These are phyloP conservation scores for Heliothis peltigera DNA, from an alignment of 2,888 invertebrate genomes.

Conservation along the genomic window DNA sequence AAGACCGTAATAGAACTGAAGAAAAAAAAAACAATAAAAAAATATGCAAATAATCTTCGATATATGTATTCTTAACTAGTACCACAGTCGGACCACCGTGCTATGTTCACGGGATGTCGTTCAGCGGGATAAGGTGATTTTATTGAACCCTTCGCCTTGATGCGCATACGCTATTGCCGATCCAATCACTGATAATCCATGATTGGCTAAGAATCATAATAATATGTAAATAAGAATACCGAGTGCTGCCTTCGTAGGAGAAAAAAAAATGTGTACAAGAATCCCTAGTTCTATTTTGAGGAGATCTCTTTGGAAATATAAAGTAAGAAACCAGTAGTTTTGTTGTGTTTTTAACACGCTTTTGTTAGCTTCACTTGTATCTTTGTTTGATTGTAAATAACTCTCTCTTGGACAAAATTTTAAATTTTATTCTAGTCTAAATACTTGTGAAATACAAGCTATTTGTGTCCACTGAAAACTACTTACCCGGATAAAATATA, in stretches of 20 bases:
- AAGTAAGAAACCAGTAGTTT: no score
- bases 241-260: no score
- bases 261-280: neutral
- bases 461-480: no score
- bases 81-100: constrained; percentile 5
- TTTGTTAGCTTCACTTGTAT: no score
- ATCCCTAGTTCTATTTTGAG: no score
- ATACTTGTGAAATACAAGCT: no score
- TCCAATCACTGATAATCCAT: constrained; percentile 15
- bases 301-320: no score
- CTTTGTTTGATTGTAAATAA: no score
- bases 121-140: constrained; percentile 16
- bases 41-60: neutral
- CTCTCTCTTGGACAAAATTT: no score
- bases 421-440: no score
- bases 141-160: constrained; percentile 2
- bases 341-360: no score
- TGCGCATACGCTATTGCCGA: constrained; percentile 3
- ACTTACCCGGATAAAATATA: no score
- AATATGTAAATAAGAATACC: neutral
- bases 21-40: neutral
- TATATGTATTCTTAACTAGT: neutral
- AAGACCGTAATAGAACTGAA: neutral
- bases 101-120: constrained; percentile 17
- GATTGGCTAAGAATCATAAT: neutral